Percentiles rank a stretch among this genome's conserved stretches.
Evolutionary conservation across 2,113 vertebrate genomes (phyloP).

Genomic region (Hippocampus comes): DNA sequence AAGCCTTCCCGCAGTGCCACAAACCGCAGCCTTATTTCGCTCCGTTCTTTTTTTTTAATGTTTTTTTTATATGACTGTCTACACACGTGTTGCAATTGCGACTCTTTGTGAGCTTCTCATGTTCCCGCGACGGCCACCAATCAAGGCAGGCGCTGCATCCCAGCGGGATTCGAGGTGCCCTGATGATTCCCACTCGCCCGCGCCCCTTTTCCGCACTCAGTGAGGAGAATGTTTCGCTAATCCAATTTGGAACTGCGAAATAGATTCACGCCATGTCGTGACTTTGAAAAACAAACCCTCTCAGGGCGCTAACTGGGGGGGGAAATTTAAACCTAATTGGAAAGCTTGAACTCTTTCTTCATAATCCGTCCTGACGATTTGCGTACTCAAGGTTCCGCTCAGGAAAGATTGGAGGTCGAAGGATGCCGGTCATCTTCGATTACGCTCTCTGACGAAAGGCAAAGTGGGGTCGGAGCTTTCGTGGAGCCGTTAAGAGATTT

Average conservation of each 20-base stretch:
- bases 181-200: conserved; percentile 37
- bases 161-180: conserved; percentile 53
- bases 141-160: conserved; percentile 29
- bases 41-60: background rate
- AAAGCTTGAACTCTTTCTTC: background rate
- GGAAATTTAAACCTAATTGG: background rate
- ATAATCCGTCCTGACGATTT: background rate
- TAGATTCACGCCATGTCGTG: conserved; percentile 37
- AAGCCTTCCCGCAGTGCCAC: conserved; percentile 49
- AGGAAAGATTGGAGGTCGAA: background rate
- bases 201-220: conserved; percentile 35
- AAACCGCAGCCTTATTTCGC: conserved; percentile 49
- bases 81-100: conserved; percentile 4
- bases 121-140: conserved; percentile 15
- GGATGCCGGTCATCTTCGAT: background rate
- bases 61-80: conserved; percentile 22
- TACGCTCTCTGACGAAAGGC: conserved; percentile 1
- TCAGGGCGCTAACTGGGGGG: background rate
- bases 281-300: conserved; percentile 11
- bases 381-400: background rate
- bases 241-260: conserved; percentile 52
- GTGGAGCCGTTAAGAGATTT: background rate
- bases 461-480: conserved; percentile 9
- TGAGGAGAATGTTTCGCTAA: conserved; percentile 44
- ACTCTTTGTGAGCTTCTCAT: conserved; percentile 18